Percentiles rank a stretch among this genome's conserved stretches.
phyloP scores from a whole-genome alignment of 2,113 vertebrate genomes.

The Acrocephalus kingi region DNA sequence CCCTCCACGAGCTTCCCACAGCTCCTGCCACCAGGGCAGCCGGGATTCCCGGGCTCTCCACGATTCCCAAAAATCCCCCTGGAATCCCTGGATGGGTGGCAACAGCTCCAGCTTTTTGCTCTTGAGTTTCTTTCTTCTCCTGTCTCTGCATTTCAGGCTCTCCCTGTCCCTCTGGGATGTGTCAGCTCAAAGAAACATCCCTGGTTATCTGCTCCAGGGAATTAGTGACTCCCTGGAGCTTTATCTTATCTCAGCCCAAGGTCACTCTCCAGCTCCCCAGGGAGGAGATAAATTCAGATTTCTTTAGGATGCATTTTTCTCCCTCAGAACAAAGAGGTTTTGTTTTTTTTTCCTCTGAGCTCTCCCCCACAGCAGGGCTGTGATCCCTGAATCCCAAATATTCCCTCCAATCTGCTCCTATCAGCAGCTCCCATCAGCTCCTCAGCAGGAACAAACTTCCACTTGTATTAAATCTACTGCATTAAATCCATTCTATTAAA shows the following conservation, averaged over 20 bases:
- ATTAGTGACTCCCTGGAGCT: neutral
- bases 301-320: neutral
- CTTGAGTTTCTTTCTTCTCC: neutral
- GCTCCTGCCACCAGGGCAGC: neutral
- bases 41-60: fast-evolving
- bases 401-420: fast-evolving
- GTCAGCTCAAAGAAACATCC: neutral
- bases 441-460: neutral
- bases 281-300: neutral
- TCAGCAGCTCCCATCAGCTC: neutral
- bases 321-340: neutral
- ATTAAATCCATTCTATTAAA: neutral
- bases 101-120: neutral
- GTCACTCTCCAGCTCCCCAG: neutral
- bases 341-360: neutral
- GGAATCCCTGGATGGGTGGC: fast-evolving
- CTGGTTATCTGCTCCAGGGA: neutral
- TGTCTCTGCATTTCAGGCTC: neutral
- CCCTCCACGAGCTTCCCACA: neutral
- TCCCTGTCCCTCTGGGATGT: neutral
- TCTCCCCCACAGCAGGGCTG: neutral
- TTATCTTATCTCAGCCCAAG: neutral
- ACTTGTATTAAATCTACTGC: neutral
- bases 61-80: fast-evolving
- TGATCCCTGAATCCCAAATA: neutral